phyloP scores from a whole-genome alignment of 1,140 invertebrate species.

The Ceratina japonica region DNA sequence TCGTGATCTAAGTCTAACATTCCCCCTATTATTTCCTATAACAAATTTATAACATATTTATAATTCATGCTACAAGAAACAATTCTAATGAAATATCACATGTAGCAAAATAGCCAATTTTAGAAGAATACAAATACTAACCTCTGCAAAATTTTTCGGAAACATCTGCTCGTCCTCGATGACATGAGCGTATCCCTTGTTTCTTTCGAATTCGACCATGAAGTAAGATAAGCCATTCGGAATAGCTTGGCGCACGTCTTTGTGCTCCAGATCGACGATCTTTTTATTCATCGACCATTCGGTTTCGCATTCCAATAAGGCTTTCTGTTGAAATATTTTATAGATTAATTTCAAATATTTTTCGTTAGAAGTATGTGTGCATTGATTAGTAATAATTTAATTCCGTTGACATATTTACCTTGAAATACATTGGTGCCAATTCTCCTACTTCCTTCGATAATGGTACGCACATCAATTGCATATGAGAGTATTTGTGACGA shows the following conservation, averaged over 20 bases:
- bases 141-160: constrained; percentile 94
- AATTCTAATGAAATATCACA: too few relatives aligned
- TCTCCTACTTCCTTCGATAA: constrained; percentile 90
- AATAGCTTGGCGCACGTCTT: constrained; percentile 88
- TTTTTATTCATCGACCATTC: constrained; percentile 98
- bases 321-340: constrained; percentile 96
- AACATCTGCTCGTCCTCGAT: constrained; percentile 96
- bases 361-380: too few relatives aligned
- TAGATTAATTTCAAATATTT: too few relatives aligned
- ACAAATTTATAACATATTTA: too few relatives aligned
- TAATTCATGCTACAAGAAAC: too few relatives aligned
- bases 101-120: too few relatives aligned
- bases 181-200: constrained; percentile 95
- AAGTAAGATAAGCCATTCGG: constrained; percentile 98
- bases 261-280: constrained; percentile 89
- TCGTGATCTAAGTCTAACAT: constrained; percentile 93
- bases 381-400: neutral
- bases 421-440: constrained; percentile 96
- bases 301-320: constrained; percentile 94
- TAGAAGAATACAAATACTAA: constrained; percentile 69
- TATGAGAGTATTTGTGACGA: constrained; percentile 89
- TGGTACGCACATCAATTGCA: constrained; percentile 94
- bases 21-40: constrained; percentile 94
- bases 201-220: constrained; percentile 93
- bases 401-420: constrained; percentile 79